These are phyloP conservation scores for Dicaeum eximium DNA, from an alignment of 2,113 vertebrate species.

Conservation along the genomic window DNA sequence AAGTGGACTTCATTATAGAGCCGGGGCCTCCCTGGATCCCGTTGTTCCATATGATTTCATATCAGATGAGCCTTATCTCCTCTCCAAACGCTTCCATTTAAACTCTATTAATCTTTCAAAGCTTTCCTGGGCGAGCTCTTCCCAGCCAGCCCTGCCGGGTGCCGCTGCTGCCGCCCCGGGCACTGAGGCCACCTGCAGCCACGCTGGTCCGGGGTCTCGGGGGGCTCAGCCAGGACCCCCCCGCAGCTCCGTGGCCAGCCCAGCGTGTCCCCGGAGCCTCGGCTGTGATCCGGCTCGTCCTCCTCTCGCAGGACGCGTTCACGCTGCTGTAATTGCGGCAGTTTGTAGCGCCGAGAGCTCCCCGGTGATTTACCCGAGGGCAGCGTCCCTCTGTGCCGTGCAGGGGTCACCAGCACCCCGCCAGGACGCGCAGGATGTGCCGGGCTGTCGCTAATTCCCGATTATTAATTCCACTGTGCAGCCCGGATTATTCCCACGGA, in stretches of 20 bases:
- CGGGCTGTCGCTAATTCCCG: not conserved
- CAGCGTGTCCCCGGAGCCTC: accelerated
- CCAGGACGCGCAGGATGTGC: not conserved
- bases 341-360: not conserved
- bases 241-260: accelerated
- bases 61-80: conserved; percentile 65
- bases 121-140: not conserved
- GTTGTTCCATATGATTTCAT: conserved; percentile 52
- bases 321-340: not conserved
- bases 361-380: not conserved
- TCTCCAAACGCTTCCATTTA: conserved; percentile 64
- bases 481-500: not conserved
- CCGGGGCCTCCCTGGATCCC: conserved; percentile 21
- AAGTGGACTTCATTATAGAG: conserved; percentile 64
- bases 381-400: not conserved
- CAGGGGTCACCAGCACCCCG: not conserved
- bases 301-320: not conserved
- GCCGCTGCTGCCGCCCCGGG: accelerated
- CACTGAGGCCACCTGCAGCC: not conserved
- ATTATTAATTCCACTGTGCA: too few relatives aligned
- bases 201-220: accelerated
- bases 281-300: accelerated
- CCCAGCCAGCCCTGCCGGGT: not conserved
- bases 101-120: conserved; percentile 64
- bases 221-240: not conserved